Conservation (phyloP, 2,888 invertebrate genomes). For the Metallyticus violacea region DNA sequence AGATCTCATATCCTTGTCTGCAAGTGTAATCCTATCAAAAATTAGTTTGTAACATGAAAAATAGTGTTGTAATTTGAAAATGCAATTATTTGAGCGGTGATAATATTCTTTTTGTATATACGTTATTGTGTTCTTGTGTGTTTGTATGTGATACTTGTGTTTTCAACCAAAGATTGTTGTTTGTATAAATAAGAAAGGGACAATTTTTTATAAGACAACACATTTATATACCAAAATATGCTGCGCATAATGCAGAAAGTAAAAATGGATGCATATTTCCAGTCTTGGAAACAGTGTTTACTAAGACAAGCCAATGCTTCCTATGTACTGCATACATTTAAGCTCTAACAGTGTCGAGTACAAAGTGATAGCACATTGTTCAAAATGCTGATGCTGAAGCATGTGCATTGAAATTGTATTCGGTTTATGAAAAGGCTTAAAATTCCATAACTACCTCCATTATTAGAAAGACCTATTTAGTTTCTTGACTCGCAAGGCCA, state of each 20-base stretch:
- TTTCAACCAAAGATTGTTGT: slow-evolving; percentile 37
- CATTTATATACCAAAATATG: slow-evolving; percentile 34
- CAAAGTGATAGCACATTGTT: slow-evolving; percentile 30
- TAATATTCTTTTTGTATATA: slow-evolving; percentile 23
- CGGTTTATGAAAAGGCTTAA: slow-evolving; percentile 14
- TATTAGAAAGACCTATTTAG: slow-evolving; percentile 16
- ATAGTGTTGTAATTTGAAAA: background rate
- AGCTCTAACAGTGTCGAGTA: slow-evolving; percentile 32
- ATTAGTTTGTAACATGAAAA: background rate
- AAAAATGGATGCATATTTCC: slow-evolving; percentile 19
- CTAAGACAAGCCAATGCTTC: slow-evolving; percentile 31
- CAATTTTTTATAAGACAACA: slow-evolving; percentile 33
- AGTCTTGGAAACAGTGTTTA: slow-evolving; percentile 12
- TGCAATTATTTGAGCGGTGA: slow-evolving; percentile 1
- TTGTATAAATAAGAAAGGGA: slow-evolving; percentile 32
- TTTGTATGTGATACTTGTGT: slow-evolving; percentile 35
- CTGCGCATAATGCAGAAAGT: slow-evolving; percentile 25
- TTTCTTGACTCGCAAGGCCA: background rate
- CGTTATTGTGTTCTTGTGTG: slow-evolving; percentile 33
- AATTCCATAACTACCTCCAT: slow-evolving; percentile 35
- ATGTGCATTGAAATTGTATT: slow-evolving; percentile 1
- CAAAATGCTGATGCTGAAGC: background rate
- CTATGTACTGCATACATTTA: slow-evolving; percentile 26
- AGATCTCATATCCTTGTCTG: slow-evolving; percentile 27
- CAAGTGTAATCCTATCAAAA: slow-evolving; percentile 13